Evolutionary conservation across 2,113 vertebrate species (phyloP).

Genomic region (Saguinus imperator): DNA sequence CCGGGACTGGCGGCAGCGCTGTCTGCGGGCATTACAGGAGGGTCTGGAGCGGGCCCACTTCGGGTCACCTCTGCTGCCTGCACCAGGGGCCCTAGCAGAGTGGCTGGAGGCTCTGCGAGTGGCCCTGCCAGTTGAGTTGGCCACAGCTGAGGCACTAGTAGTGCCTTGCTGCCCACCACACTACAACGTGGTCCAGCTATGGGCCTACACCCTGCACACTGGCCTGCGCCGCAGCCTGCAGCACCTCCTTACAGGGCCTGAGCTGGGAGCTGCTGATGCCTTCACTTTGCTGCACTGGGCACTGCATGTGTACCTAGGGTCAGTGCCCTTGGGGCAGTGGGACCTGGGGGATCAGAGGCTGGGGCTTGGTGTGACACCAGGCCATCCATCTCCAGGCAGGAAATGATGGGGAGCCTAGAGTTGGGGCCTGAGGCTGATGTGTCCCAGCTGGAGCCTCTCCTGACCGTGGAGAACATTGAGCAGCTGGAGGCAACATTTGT

Average conservation of each 20-base stretch:
- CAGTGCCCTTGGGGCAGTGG: conserved; percentile 36
- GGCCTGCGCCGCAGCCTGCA: conserved; percentile 88
- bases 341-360: neutral
- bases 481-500: conserved; percentile 93
- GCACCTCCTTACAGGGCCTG: conserved; percentile 88
- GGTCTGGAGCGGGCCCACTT: conserved; percentile 78
- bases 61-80: neutral
- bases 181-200: conserved; percentile 89
- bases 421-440: conserved; percentile 89
- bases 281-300: conserved; percentile 95
- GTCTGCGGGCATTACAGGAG: conserved; percentile 90
- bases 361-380: neutral
- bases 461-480: conserved; percentile 90
- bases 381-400: conserved; percentile 82
- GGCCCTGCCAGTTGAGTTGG: conserved; percentile 88
- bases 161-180: conserved; percentile 93
- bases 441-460: conserved; percentile 88
- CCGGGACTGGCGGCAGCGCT: conserved; percentile 91
- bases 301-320: conserved; percentile 93
- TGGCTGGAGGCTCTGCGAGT: conserved; percentile 91
- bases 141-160: conserved; percentile 90
- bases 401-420: conserved; percentile 94
- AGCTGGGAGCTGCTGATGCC: conserved; percentile 93
- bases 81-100: conserved; percentile 85
- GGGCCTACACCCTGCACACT: conserved; percentile 89